These are phyloP conservation scores for Anaspis maculata DNA, from an alignment of 2,888 invertebrate genomes.

Conservation along the genomic window DNA sequence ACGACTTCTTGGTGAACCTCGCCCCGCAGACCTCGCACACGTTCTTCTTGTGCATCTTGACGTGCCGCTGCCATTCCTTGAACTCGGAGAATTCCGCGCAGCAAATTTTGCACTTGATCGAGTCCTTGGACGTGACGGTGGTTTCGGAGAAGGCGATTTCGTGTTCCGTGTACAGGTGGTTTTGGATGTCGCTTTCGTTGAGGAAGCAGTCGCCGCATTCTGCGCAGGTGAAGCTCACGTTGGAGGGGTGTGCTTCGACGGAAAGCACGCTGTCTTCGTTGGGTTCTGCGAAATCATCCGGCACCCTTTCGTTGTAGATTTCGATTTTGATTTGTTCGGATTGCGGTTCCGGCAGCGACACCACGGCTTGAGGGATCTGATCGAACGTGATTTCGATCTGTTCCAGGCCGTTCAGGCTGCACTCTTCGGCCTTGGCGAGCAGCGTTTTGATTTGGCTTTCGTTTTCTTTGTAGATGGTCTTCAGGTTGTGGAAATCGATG, in stretches of 20 bases:
- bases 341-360: constrained; percentile 2
- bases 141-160: constrained; percentile 1
- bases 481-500: constrained; percentile 18
- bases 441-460: constrained; percentile 11
- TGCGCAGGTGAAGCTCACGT: constrained; percentile 6
- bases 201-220: constrained; percentile 8
- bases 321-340: constrained; percentile 1
- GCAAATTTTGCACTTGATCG: constrained; percentile 6
- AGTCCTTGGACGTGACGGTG: neutral
- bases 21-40: constrained; percentile 21
- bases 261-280: too few relatives aligned
- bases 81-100: constrained; percentile 6
- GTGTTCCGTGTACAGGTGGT: constrained; percentile 6
- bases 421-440: neutral
- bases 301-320: neutral
- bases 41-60: constrained; percentile 17
- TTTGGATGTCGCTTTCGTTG: constrained; percentile 6
- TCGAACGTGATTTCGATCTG: neutral
- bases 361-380: neutral
- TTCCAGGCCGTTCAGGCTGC: too few relatives aligned
- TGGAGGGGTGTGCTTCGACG: too few relatives aligned
- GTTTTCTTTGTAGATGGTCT: constrained; percentile 17
- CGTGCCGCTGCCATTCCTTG: constrained; percentile 12
- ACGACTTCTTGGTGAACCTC: constrained; percentile 19
- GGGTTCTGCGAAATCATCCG: too few relatives aligned